A percentile compares a stretch with the other conserved stretches of the same genome.
Conservation (phyloP, 2,888 invertebrate species). For the Thysanoteuthis rhombus region DNA sequence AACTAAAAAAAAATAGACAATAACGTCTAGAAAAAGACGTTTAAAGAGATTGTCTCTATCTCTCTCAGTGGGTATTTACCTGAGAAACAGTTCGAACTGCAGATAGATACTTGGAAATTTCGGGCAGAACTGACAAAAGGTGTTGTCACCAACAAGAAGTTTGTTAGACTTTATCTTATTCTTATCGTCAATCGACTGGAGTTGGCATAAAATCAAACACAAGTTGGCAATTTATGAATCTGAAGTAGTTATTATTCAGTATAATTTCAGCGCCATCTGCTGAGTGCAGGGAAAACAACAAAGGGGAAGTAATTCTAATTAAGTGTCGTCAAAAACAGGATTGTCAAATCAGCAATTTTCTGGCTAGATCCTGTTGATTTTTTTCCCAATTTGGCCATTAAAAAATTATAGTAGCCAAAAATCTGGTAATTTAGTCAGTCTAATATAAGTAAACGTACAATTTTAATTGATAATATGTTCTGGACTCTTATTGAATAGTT, state of each 20-base stretch:
- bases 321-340: neutral
- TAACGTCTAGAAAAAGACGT: neutral
- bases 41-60: neutral
- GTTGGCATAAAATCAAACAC: neutral
- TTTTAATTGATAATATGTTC: too few species aligned
- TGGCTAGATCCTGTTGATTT: too few species aligned
- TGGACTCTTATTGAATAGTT: too few species aligned
- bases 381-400: too few species aligned
- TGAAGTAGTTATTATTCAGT: too few species aligned
- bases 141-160: neutral
- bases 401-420: too few species aligned
- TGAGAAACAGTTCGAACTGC: neutral
- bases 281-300: neutral
- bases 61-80: neutral
- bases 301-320: neutral
- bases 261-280: neutral
- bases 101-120: neutral
- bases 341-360: too few species aligned
- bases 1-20: too few species aligned
- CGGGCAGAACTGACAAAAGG: neutral
- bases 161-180: neutral
- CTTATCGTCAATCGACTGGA: neutral
- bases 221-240: neutral
- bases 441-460: too few species aligned
- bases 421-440: too few species aligned